These are phyloP conservation scores for Platysternon megacephalum DNA, from an alignment of 2,113 vertebrate genomes.

Conservation along the genomic window DNA sequence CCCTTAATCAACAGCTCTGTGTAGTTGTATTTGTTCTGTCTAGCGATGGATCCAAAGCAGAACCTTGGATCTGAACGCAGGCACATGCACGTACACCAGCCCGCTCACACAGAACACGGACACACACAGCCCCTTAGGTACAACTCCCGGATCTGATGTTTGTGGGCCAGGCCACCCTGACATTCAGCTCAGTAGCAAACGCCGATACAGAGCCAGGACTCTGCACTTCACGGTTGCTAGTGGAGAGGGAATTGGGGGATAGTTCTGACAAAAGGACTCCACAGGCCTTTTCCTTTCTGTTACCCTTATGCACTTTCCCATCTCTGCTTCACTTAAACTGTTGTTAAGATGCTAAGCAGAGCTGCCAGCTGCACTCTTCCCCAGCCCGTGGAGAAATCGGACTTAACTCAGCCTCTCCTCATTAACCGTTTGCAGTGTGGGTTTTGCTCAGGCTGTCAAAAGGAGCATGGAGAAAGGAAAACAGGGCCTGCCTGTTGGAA, in stretches of 20 bases:
- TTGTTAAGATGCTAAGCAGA: neutral
- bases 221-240: neutral
- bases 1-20: neutral
- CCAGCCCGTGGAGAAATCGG: neutral
- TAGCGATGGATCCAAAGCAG: neutral
- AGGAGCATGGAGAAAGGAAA: neutral
- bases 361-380: neutral
- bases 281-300: too few species aligned
- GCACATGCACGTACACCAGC: neutral
- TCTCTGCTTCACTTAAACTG: neutral
- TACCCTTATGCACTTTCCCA: neutral
- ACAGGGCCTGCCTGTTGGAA: accelerated
- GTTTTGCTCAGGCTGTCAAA: neutral
- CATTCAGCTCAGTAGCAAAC: neutral
- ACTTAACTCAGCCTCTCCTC: neutral
- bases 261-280: neutral
- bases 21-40: neutral
- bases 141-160: neutral
- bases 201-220: neutral
- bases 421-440: neutral
- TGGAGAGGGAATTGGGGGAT: neutral
- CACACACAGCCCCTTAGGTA: neutral
- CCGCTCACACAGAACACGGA: neutral
- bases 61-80: neutral
- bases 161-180: neutral